These are phyloP conservation scores for Drosophila ustulata DNA, from an alignment of 2,888 invertebrate species.

Conservation along the genomic window DNA sequence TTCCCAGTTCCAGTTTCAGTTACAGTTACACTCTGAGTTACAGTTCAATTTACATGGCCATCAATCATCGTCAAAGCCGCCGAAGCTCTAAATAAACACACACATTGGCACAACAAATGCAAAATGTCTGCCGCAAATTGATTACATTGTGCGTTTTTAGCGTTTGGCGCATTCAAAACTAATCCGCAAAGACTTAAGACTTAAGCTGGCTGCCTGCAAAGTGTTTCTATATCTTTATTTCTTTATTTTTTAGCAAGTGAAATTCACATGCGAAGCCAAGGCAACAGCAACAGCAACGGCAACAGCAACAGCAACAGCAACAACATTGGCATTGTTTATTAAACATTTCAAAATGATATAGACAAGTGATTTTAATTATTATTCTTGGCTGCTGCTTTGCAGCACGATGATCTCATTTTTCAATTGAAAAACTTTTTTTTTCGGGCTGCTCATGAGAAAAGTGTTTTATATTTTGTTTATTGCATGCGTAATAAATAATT, in stretches of 20 bases:
- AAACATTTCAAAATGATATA: conserved; percentile 69
- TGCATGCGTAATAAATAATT: conserved; percentile 71
- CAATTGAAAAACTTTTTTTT: conserved; percentile 67
- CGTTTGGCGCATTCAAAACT: conserved; percentile 38
- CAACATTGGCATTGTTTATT: conserved; percentile 58
- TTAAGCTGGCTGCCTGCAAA: conserved; percentile 33
- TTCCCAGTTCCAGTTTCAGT: conserved; percentile 39
- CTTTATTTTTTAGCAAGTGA: conserved; percentile 31
- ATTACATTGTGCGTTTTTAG: conserved; percentile 40
- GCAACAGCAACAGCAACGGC: conserved; percentile 19
- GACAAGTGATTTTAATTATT: conserved; percentile 75
- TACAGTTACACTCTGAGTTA: conserved; percentile 6
- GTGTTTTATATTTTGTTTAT: conserved; percentile 60
- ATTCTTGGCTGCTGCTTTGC: conserved; percentile 49
- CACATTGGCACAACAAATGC: conserved; percentile 11
- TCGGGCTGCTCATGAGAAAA: conserved; percentile 58
- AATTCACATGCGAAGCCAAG: conserved; percentile 37
- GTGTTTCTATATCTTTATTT: conserved; percentile 4
- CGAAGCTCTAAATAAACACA: conserved; percentile 9
- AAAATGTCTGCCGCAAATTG: conserved; percentile 44
- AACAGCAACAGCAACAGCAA: conserved; percentile 15
- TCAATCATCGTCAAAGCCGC: conserved; percentile 56
- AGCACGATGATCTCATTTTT: conserved; percentile 73
- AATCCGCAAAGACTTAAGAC: conserved; percentile 59
- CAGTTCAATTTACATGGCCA: conserved; percentile 59